Base-by-base conservation (phyloP, 2,113 vertebrate species). In the Amazona vittata region DNA sequence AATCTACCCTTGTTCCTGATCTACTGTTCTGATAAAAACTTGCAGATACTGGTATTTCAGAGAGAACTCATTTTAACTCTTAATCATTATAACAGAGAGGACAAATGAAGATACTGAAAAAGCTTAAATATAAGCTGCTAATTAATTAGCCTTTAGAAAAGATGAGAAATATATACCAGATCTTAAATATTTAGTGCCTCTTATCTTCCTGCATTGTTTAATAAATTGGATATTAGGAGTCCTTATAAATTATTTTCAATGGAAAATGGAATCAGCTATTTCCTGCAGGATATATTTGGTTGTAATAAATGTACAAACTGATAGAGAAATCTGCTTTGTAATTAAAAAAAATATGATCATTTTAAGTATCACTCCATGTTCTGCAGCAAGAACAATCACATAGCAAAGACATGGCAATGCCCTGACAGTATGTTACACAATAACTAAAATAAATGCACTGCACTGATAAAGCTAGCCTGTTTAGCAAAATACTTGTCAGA, bases 401-500 rank as follows among this genome's bases (percentile, higher is more conserved):
- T 20, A 94, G 69, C 71, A 96, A 92, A 93, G 35, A 21, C 46
- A 81, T 6, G 6, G 43, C 33, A 79, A 79, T 65, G 37, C 12
- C n/a, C 17, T 60, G 19, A 69, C 21, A 77, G 52, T 28, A 44
- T 15, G 17, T 29, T 75, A 74, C 10, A 74, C 8, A 86, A 2
- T 67, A 85, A 90, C 64, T 60, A 90, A 88, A 94, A 82, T 37
- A 90, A 95, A 91, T n/a, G 6, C 73, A 68, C 82, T 73, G 63
- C 12, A 80, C 39, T 82, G 79, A 91, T 68, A 95, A 82, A 93
- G 83, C 41, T 89, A 80, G 24, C n/a, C 60, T 63, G n/a, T 87
- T 96, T 82, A 86, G 63, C 77, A 47, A 95, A 93, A 91, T 63
- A 95, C 22, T 83, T 92, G 44, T 69, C 91, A 74, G 70, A 87